Base-by-base conservation (phyloP, 2,113 vertebrate species). In the Nothobranchius kuhntae region DNA sequence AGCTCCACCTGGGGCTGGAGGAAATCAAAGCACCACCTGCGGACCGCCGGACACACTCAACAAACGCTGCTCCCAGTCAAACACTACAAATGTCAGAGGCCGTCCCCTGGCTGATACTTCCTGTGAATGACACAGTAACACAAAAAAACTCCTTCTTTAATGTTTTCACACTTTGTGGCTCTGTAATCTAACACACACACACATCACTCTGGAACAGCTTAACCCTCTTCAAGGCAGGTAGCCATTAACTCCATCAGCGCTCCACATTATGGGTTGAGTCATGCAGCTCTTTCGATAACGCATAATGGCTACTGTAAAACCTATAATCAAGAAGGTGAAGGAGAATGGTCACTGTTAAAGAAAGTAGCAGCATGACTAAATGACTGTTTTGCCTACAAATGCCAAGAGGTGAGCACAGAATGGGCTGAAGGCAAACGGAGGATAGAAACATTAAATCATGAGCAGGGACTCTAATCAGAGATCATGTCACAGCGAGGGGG, bases 1-100 rank as follows among this genome's bases (percentile, higher is more conserved):
- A 73, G 73, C 66, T 75, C 54, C 75, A 81, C 75, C 81, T 65
- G 68, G 17, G 85, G 87, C 81, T 17, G 61, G 5, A 63, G 45
- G 62, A 66, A 21, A 89, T 83, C 81, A 83, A 83, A 86, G 83
- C 80, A 67, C 75, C 83, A 71, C 85, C 80, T 75, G 78, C 36
- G 54, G 81, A 80, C 69, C 51, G 58, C 58, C n/a, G 24, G 56
- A 77, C 48, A 58, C 48, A 9, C 68, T 30, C 30, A 30, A 30
- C 30, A 30, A 30, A 30, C 68, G 40, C 68, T 35, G 46, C 61
- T 55, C 70, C 77, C n/a, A 2, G 13, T 82, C 68, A 80, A 66
- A 71, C 44, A 9, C 36, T 65, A 12, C 3, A 74, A 78, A 85
- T 78, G 73, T 80, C 76, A 84, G 30, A 61, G 55, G 70, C 47